Evolutionary conservation across 2,888 invertebrate species (phyloP), one percentile per base, ranked within the genome.

Genomic region (Tridacna gigas): DNA sequence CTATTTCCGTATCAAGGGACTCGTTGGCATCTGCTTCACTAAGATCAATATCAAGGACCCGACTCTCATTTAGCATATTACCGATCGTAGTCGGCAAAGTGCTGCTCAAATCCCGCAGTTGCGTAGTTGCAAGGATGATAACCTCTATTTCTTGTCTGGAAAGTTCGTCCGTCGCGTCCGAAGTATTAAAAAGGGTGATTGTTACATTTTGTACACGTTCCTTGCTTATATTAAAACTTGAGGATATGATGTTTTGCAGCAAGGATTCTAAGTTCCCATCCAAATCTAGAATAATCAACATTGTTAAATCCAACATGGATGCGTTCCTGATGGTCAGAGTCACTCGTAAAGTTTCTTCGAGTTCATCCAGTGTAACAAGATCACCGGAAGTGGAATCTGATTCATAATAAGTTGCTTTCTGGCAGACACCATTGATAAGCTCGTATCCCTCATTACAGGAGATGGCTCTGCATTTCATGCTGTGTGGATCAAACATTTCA

Each of bases 261-360:
- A 79, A 56, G 0, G 79, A 76, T 56, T 88, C 87, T n/a, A 74
- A 61, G 11, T 47, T 26, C 4, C 60, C 61, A 4, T 71, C 71
- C 12, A 88, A 76, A 18, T 79, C 82, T 12, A 80, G 66, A 5
- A 86, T 67, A 11, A 26, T 48, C 20, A 90, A 61, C 13, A 86
- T 67, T 4, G 80, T 65, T 9, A 89, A 26, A 37, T 89, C 88
- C 0, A 69, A 82, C 18, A 77, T 71, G 9, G 85, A 86, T 0
- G 90, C 88, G 77, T 91, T 92, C 67, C 89, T 90, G 0, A 89
- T 80, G 20, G 89, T 84, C 18, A 91, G 80, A 0, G 83, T 84
- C 0, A 91, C 82, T 26, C 87, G 80, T 0, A 87, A 81, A 37
- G 88, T 83, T 20, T 86, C 86, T 0, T 82, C 80, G 3, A 84